These are phyloP conservation scores for Gracilinanus agilis DNA, from an alignment of 2,113 vertebrate species.

Conservation along the genomic window DNA sequence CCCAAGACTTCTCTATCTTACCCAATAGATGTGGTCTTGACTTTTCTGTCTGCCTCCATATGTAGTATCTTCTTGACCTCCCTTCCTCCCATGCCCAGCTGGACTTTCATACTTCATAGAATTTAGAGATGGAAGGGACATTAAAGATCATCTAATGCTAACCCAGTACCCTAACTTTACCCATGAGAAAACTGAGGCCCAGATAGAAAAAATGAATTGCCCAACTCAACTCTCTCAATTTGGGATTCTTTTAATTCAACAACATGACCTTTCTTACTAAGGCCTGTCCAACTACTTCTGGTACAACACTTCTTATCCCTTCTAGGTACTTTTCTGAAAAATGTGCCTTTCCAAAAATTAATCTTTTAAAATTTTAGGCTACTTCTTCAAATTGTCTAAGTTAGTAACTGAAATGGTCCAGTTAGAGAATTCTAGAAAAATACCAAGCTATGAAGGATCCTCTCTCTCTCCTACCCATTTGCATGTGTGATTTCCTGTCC, in stretches of 20 bases:
- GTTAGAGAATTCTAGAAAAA: not conserved
- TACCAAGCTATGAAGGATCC: not conserved
- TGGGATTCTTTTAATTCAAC: not conserved
- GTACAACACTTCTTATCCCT: not conserved
- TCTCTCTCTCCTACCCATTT: not conserved
- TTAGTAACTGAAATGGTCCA: not conserved
- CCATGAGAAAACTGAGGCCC: not conserved
- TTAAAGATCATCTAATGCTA: not conserved
- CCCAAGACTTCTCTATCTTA: not conserved
- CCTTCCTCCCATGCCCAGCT: not conserved
- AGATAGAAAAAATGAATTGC: not conserved
- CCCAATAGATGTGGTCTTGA: not conserved
- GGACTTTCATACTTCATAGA: not conserved
- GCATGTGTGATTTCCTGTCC: not conserved
- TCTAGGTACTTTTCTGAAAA: not conserved
- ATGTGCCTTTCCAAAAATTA: not conserved
- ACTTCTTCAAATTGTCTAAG: not conserved
- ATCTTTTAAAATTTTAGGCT: not conserved
- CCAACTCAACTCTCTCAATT: not conserved
- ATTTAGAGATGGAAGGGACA: not conserved
- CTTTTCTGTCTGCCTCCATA: not conserved
- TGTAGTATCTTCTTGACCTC: not conserved
- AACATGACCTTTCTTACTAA: not conserved
- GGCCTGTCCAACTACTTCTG: not conserved
- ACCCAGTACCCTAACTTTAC: not conserved